These are phyloP conservation scores for Lucifuga dentata DNA, from an alignment of 2,113 vertebrate genomes.

Conservation along the genomic window DNA sequence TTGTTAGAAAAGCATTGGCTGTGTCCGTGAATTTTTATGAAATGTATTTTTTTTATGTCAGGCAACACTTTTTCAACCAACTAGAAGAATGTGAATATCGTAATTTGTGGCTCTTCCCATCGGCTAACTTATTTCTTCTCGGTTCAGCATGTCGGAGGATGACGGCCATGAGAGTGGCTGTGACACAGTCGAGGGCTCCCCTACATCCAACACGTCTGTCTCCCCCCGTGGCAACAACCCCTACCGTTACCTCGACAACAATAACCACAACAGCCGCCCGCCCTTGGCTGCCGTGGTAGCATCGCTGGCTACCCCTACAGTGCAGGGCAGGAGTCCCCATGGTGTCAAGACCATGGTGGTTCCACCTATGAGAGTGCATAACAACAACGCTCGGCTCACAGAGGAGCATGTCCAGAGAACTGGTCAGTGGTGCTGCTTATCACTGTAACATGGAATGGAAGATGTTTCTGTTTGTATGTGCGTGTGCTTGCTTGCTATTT, in stretches of 20 bases:
- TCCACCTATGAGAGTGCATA: conserved; percentile 89
- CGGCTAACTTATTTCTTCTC: background rate
- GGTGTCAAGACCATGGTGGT: conserved; percentile 91
- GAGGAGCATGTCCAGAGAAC: conserved; percentile 84
- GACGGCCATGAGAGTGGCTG: conserved; percentile 94
- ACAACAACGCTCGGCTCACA: conserved; percentile 75
- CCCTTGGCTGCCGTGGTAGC: conserved; percentile 57
- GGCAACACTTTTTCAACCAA: too few species aligned
- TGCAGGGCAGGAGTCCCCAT: conserved; percentile 82
- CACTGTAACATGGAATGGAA: background rate
- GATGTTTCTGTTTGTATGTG: background rate
- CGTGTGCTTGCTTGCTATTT: too few species aligned
- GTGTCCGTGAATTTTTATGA: too few species aligned
- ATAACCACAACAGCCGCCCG: conserved; percentile 79
- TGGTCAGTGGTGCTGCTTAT: conserved; percentile 77
- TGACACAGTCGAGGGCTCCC: conserved; percentile 94
- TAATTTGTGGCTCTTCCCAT: background rate
- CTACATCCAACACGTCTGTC: conserved; percentile 88
- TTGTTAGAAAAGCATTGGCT: too few species aligned
- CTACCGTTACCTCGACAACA: conserved; percentile 88
- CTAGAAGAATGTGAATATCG: too few species aligned
- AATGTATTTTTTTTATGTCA: too few species aligned
- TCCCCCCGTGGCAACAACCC: conserved; percentile 86
- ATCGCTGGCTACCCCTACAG: conserved; percentile 54
- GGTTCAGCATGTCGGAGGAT: conserved; percentile 93